These are phyloP conservation scores for Trichechus manatus DNA, from an alignment of 2,113 vertebrate species.

Conservation along the genomic window DNA sequence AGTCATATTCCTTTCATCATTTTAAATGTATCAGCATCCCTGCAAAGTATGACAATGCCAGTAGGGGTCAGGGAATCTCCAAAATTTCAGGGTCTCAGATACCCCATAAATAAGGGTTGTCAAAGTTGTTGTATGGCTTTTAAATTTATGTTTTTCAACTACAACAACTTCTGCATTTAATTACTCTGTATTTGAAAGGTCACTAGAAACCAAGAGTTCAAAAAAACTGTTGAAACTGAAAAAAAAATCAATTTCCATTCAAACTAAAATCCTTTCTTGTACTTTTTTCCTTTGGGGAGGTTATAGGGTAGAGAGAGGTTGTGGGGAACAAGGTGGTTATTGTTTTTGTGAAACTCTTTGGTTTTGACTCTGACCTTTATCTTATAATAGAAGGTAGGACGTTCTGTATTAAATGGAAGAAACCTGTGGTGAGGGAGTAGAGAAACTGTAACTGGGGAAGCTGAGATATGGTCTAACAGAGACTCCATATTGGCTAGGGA, in stretches of 20 bases:
- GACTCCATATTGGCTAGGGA: background rate
- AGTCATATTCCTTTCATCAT: slow-evolving; percentile 9
- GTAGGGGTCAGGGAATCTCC: background rate
- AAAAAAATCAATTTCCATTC: slow-evolving; percentile 80
- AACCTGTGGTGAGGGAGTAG: slow-evolving; percentile 70
- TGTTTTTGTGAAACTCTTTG: slow-evolving; percentile 85
- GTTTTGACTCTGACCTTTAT: slow-evolving; percentile 84
- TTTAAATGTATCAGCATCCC: background rate
- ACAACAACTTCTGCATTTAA: slow-evolving; percentile 51
- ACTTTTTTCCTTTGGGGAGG: slow-evolving; percentile 70
- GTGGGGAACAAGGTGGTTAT: slow-evolving; percentile 70
- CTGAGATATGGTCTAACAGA: background rate
- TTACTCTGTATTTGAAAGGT: slow-evolving; percentile 80
- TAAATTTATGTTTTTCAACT: slow-evolving; percentile 63
- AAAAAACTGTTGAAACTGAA: slow-evolving; percentile 75
- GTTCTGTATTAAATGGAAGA: slow-evolving; percentile 77
- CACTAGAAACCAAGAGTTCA: slow-evolving; percentile 81
- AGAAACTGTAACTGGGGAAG: slow-evolving; percentile 51
- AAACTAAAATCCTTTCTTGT: slow-evolving; percentile 75
- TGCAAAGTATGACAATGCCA: background rate
- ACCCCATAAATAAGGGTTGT: background rate
- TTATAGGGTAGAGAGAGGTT: slow-evolving; percentile 43
- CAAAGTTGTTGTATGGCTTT: slow-evolving; percentile 25
- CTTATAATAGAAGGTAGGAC: slow-evolving; percentile 64
- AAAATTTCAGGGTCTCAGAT: background rate